Evolutionary conservation across 2,888 invertebrate species (phyloP).

Genomic region (Thera britannica): DNA sequence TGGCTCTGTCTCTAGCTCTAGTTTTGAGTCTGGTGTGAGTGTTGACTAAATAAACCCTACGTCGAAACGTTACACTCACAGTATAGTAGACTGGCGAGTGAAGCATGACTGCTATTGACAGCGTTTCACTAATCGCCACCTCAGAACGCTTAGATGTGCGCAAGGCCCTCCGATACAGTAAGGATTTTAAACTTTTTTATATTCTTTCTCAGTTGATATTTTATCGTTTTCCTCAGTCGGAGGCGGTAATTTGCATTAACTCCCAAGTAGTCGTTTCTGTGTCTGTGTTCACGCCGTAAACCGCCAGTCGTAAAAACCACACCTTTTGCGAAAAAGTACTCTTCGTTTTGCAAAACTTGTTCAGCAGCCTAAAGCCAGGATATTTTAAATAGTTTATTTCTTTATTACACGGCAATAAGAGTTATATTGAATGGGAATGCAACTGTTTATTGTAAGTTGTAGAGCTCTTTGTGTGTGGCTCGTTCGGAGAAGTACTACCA

Average conservation of each 20-base stretch:
- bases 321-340: slow-evolving; percentile 62
- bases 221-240: slow-evolving; percentile 55
- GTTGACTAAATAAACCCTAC: too few species aligned
- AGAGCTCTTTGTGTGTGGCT: too few species aligned
- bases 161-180: neutral
- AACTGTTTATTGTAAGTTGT: neutral
- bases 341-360: slow-evolving; percentile 57
- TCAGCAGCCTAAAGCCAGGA: slow-evolving; percentile 38
- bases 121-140: too few species aligned
- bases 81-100: too few species aligned
- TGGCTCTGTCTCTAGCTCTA: too few species aligned
- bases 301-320: slow-evolving; percentile 73
- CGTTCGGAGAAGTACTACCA: too few species aligned
- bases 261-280: slow-evolving; percentile 70
- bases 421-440: slow-evolving; percentile 19
- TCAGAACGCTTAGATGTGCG: too few species aligned
- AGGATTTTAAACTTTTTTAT: slow-evolving; percentile 2
- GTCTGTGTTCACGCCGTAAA: slow-evolving; percentile 66
- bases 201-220: slow-evolving; percentile 37
- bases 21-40: too few species aligned
- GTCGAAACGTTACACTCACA: too few species aligned
- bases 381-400: slow-evolving; percentile 43
- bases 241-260: slow-evolving; percentile 72
- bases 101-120: too few species aligned
- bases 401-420: slow-evolving; percentile 45